Conservation (phyloP, 2,888 invertebrate genomes). For the Steinernema hermaphroditum region DNA sequence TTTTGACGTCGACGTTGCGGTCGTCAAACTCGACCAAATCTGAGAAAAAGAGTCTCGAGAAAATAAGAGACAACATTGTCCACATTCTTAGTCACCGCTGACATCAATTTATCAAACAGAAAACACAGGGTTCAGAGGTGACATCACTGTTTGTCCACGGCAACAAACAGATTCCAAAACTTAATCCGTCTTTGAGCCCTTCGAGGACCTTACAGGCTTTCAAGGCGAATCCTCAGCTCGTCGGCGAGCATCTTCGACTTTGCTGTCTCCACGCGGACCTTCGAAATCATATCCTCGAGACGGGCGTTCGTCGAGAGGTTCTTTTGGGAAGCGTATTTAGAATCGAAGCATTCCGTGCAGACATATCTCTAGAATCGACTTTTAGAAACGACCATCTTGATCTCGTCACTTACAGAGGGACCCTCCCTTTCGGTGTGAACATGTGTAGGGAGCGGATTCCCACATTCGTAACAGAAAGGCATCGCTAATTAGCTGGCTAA, state of each 20-base stretch:
- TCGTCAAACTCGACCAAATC: too few relatives aligned
- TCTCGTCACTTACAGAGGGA: background rate
- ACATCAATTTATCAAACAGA: too few relatives aligned
- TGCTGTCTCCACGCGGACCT: background rate
- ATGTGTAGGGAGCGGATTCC: background rate
- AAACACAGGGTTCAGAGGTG: too few relatives aligned
- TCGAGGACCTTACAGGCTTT: background rate
- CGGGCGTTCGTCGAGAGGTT: background rate
- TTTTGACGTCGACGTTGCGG: too few relatives aligned
- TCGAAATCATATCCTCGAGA: background rate
- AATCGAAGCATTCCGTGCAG: background rate
- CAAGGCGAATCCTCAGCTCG: background rate
- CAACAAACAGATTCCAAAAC: too few relatives aligned
- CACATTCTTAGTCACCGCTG: too few relatives aligned
- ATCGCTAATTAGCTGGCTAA: background rate
- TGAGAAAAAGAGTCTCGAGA: too few relatives aligned
- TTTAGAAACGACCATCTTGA: background rate
- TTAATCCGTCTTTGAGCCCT: too few relatives aligned
- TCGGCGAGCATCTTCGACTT: background rate
- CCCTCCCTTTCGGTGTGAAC: background rate
- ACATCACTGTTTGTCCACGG: too few relatives aligned
- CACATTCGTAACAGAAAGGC: constrained; percentile 2
- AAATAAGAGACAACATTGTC: too few relatives aligned
- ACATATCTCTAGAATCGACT: background rate
- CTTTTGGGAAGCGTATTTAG: background rate